Percentiles rank a stretch among this genome's conserved stretches.
Evolutionary conservation across 2,113 vertebrate genomes (phyloP).

Genomic region (Hydrolagus affinis): DNA sequence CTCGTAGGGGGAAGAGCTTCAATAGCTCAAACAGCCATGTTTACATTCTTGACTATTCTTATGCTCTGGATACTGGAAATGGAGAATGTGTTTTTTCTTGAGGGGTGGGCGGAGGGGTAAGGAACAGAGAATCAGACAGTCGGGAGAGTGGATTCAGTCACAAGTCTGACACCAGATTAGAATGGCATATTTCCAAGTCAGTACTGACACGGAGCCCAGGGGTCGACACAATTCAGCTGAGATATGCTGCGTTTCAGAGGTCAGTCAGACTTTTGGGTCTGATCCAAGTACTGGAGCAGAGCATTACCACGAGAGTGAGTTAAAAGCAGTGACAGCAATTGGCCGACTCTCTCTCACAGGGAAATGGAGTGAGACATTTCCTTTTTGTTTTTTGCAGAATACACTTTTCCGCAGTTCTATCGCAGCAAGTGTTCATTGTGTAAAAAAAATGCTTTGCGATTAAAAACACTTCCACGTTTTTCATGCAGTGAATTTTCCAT

Average conservation of each 20-base stretch:
- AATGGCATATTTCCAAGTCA: not conserved
- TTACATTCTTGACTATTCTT: no score
- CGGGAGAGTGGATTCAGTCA: not conserved
- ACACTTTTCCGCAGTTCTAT: not conserved
- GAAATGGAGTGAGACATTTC: not conserved
- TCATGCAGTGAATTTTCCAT: not conserved
- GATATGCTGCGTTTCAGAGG: not conserved
- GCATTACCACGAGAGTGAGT: not conserved
- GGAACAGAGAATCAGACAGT: not conserved
- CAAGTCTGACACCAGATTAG: not conserved
- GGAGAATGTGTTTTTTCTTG: no score
- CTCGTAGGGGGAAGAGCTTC: no score
- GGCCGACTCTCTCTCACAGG: not conserved
- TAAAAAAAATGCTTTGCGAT: not conserved
- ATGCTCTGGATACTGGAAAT: no score
- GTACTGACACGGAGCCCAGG: not conserved
- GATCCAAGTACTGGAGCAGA: not conserved
- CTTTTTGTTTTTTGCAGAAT: not conserved
- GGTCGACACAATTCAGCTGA: not conserved
- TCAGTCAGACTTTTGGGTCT: not conserved
- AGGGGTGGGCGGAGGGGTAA: not conserved
- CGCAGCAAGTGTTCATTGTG: not conserved
- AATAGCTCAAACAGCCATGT: no score
- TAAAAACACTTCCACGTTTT: not conserved
- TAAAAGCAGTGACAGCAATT: not conserved